Conservation (phyloP, 30 jellyfish, hydroid and myxozoan species). For the Hydra vulgaris region DNA sequence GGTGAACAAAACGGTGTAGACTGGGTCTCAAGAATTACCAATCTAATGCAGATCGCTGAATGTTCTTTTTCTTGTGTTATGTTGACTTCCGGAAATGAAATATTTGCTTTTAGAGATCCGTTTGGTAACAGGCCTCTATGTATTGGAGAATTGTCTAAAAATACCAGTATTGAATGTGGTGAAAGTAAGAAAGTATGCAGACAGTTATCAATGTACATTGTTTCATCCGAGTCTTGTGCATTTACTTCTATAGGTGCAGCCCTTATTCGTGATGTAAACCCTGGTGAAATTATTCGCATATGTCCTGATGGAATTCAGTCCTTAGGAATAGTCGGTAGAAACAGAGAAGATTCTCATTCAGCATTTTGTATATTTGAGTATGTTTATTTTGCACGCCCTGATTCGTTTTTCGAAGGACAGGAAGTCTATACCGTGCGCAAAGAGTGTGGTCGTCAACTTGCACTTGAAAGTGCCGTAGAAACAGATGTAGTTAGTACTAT, state of each 20-base stretch:
- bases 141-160: slow-evolving; percentile 34
- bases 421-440: slow-evolving; percentile 66
- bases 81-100: slow-evolving; percentile 53
- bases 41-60: slow-evolving; percentile 55
- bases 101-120: slow-evolving; percentile 83
- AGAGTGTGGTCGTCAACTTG: slow-evolving; percentile 80
- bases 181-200: slow-evolving; percentile 25
- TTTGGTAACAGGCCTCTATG: slow-evolving; percentile 87
- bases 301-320: slow-evolving; percentile 48
- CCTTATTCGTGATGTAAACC: slow-evolving; percentile 59
- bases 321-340: slow-evolving; percentile 34
- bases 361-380: slow-evolving; percentile 89
- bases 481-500: slow-evolving; percentile 91
- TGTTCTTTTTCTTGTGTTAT: slow-evolving; percentile 64
- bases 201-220: slow-evolving; percentile 23
- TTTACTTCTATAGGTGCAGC: slow-evolving; percentile 72
- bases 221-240: slow-evolving; percentile 90
- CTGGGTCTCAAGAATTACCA: slow-evolving; percentile 72
- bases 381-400: slow-evolving; percentile 92
- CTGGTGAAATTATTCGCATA: slow-evolving; percentile 80
- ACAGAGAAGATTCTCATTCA: slow-evolving; percentile 22
- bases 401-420: slow-evolving; percentile 65
- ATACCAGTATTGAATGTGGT: slow-evolving; percentile 16
- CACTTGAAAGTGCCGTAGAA: slow-evolving; percentile 70
- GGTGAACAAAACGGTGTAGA: slow-evolving; percentile 82